Base-by-base conservation (phyloP, 2,113 vertebrate species). In the Ictalurus furcatus region DNA sequence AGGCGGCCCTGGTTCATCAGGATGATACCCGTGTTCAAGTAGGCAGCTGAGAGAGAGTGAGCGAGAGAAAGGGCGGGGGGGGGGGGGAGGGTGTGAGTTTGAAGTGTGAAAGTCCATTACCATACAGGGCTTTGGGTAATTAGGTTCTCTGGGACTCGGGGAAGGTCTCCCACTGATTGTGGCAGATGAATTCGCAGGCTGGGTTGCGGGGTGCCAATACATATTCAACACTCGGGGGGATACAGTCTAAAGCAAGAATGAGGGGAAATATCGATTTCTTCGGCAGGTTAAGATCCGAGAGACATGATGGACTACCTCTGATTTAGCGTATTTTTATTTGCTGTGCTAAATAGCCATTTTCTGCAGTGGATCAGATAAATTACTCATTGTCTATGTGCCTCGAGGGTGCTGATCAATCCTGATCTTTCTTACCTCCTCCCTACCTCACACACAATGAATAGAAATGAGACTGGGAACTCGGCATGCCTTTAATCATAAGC, bases 21-120 rank as follows among this genome's bases (percentile, higher is more conserved):
- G 92, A 99, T 97, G 92, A 99, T 99, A 82, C 98, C 98, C 0
- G 98, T 99, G 95, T 99, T 99, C 96, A 99, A 97, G 96, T 99
- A 99, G 3, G 98, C 98, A 91, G 98, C 98, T 99, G 94, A 40
- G 8, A 69, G 2, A 56, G 48, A n/a, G 17, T 14, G 9, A 67
- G 37, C 90, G 93, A 34, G 6, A 71, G 56, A 81, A 23, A 34
- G 17, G 65, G 11, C 44, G 48, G 23, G 17, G 73, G 52, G 17
- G 40, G 6, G 52, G 59, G 52, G 48, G 61, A 65, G 54, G 21
- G 69, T 28, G 59, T 52, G 48, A 52, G 48, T 11, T 9, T 11
- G 25, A 82, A 85, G 9, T 52, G 48, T 54, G 85, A 74, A 87
- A 76, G 40, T 76, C 74, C 87, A 92, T 95, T 92, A 90, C 93